Percentiles rank a stretch among this genome's conserved stretches.
Conservation (phyloP, 2,113 vertebrate genomes). For the Anas platyrhynchos region DNA sequence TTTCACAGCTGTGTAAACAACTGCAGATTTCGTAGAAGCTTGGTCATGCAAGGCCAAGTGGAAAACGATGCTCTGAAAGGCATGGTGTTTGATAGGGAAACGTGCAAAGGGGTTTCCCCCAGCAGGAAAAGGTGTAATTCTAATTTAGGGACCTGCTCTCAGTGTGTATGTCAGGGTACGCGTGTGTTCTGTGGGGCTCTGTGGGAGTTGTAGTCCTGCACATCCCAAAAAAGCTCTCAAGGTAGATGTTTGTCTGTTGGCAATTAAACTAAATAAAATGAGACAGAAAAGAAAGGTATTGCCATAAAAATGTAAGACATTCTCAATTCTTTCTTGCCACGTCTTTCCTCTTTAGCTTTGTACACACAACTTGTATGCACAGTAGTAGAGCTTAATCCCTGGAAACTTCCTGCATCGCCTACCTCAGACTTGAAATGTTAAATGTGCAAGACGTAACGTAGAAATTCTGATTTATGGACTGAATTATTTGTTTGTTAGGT, state of each 20-base stretch:
- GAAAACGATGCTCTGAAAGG: neutral
- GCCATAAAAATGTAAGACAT: neutral
- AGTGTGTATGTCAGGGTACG: neutral
- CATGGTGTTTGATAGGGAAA: neutral
- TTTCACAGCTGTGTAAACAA: neutral
- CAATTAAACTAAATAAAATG: neutral
- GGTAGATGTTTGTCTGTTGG: neutral
- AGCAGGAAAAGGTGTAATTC: neutral
- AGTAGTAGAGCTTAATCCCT: neutral
- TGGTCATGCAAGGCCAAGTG: neutral
- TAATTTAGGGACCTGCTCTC: neutral
- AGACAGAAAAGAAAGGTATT: neutral
- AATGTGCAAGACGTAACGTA: neutral
- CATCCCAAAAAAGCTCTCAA: neutral
- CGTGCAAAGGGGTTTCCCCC: neutral
- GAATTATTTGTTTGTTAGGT: neutral
- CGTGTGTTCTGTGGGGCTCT: rapidly evolving
- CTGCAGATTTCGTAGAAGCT: neutral
- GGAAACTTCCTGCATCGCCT: neutral
- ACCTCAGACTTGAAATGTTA: no score
- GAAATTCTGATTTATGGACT: neutral
- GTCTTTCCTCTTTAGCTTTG: neutral
- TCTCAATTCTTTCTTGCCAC: neutral
- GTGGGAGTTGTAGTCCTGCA: neutral
- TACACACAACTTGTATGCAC: rapidly evolving